Conservation (phyloP, 2,797 vertebrate genomes). For the Lepus oiostolus region DNA sequence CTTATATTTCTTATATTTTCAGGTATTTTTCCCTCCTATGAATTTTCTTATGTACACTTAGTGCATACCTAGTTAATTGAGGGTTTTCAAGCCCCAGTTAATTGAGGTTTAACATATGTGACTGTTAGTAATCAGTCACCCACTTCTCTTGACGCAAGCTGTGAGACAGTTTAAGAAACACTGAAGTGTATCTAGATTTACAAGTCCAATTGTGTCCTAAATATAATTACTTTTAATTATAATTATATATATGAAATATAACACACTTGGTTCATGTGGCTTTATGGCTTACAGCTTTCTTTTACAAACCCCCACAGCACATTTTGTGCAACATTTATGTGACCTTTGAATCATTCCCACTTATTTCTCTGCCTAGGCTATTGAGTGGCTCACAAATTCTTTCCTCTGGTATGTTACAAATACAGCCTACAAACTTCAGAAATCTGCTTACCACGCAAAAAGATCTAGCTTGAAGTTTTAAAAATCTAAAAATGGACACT, state of each 20-base stretch:
- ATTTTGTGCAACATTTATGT: constrained; percentile 33
- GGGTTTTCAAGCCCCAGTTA: constrained; percentile 1
- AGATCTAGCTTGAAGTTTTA: constrained; percentile 63
- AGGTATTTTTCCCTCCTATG: neutral
- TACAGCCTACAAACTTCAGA: constrained; percentile 63
- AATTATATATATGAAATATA: neutral
- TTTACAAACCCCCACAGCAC: neutral
- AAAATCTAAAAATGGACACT: constrained; percentile 49
- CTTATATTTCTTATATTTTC: neutral
- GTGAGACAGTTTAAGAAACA: constrained; percentile 39
- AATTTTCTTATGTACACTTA: constrained; percentile 19
- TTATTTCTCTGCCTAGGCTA: constrained; percentile 56
- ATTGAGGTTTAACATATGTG: constrained; percentile 41
- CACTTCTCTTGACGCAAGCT: constrained; percentile 3
- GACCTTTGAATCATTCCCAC: constrained; percentile 58
- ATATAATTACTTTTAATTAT: constrained; percentile 37
- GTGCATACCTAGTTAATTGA: neutral
- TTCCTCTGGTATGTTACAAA: constrained; percentile 68
- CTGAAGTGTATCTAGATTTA: constrained; percentile 32
- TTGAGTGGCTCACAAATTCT: constrained; percentile 59
- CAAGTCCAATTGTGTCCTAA: constrained; percentile 39
- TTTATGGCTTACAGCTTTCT: constrained; percentile 24
- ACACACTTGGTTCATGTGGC: neutral
- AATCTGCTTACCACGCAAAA: constrained; percentile 55
- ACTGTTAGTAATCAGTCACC: constrained; percentile 24